Evolutionary conservation across 2,888 invertebrate genomes (phyloP).

Genomic region (Archips crataeganus): DNA sequence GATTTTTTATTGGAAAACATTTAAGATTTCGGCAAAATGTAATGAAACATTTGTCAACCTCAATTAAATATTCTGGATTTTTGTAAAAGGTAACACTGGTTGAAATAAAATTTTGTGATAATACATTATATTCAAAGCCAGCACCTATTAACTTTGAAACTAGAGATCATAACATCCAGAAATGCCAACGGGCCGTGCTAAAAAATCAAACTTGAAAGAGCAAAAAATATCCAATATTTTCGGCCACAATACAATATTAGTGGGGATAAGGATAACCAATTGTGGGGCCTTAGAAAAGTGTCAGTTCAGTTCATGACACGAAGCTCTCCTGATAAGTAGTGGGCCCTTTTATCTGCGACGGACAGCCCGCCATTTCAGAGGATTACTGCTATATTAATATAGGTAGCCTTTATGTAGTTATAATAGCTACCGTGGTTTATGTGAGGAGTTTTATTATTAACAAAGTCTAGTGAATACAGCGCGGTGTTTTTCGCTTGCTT

Average conservation of each 20-base stretch:
- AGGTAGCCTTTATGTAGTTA: constrained; percentile 22
- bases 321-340: constrained; percentile 26
- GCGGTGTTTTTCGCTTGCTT: neutral
- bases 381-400: constrained; percentile 38
- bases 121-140: no score
- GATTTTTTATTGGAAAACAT: no score
- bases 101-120: no score
- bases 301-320: constrained; percentile 27
- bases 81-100: no score
- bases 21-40: no score
- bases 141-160: no score
- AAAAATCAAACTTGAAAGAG: constrained; percentile 21
- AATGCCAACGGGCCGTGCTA: neutral
- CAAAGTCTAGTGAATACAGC: neutral
- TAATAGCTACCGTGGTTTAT: constrained; percentile 11
- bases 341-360: constrained; percentile 29
- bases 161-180: no score
- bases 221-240: constrained; percentile 13
- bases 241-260: constrained; percentile 22
- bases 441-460: constrained; percentile 17
- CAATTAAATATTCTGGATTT: no score
- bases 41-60: no score
- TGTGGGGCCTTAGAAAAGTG: constrained; percentile 27
- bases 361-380: constrained; percentile 34
- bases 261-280: constrained; percentile 28